These are phyloP conservation scores for Ramphastos sulfuratus DNA, from an alignment of 2,113 vertebrate genomes.

Conservation along the genomic window DNA sequence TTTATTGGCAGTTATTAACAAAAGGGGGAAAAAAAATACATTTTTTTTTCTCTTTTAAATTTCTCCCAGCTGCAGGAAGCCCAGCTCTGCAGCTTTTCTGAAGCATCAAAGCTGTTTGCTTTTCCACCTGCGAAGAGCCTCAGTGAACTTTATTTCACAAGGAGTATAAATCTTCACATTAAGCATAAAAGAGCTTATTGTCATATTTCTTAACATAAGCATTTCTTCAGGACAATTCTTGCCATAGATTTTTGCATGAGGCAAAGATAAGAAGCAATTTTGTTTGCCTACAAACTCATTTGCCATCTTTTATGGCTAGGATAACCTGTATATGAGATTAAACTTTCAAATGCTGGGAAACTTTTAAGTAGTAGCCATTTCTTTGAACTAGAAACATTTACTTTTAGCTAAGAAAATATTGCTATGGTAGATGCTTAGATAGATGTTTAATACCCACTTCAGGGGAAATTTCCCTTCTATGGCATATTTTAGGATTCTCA, in stretches of 20 bases:
- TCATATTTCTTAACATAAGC: neutral
- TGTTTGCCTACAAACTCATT: neutral
- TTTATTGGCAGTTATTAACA: no score
- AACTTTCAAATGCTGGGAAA: neutral
- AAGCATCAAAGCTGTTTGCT: neutral
- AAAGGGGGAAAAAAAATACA: no score
- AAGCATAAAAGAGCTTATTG: neutral
- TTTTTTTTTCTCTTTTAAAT: no score
- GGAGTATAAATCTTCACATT: neutral
- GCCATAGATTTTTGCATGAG: neutral
- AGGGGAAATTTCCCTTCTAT: neutral
- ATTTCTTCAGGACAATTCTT: neutral
- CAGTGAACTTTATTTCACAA: neutral
- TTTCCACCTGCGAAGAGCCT: neutral
- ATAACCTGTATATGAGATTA: neutral
- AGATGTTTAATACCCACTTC: neutral
- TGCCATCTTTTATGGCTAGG: neutral
- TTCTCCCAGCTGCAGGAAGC: no score
- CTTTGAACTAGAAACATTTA: neutral
- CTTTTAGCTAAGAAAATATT: neutral
- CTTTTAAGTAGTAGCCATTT: neutral
- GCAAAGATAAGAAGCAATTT: neutral
- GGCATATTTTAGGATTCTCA: neutral
- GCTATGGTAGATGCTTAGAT: neutral
- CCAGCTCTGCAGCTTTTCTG: no score